These are phyloP conservation scores for Epirrhoe alternata DNA, from an alignment of 2,888 invertebrate genomes.

Conservation along the genomic window DNA sequence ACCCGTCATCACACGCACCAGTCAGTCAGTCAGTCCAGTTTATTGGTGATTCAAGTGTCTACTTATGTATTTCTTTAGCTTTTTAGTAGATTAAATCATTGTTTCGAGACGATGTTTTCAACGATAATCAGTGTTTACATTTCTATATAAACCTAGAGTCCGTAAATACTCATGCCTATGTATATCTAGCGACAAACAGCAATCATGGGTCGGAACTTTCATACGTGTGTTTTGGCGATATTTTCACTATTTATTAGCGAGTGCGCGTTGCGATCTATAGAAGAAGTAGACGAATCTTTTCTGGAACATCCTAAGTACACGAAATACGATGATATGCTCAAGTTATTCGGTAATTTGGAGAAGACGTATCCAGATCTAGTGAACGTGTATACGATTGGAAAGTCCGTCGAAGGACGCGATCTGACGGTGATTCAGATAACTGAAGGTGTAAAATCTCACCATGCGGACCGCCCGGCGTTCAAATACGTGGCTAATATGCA, in stretches of 20 bases:
- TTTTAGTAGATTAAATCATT: conserved; percentile 30
- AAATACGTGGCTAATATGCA: conserved; percentile 99
- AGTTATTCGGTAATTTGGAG: conserved; percentile 86
- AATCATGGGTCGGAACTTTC: conserved; percentile 60
- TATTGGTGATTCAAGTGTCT: conserved; percentile 8
- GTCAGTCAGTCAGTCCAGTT: background rate
- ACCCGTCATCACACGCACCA: background rate
- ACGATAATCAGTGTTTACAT: conserved; percentile 55
- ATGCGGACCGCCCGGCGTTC: conserved; percentile 92
- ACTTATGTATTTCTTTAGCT: conserved; percentile 7
- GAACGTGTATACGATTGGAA: conserved; percentile 91
- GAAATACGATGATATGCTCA: conserved; percentile 89
- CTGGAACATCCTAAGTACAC: conserved; percentile 86
- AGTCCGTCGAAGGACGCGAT: conserved; percentile 92
- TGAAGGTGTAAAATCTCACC: conserved; percentile 84
- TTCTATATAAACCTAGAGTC: conserved; percentile 43
- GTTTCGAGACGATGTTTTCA: conserved; percentile 55
- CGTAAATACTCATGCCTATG: conserved; percentile 41
- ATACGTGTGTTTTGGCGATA: conserved; percentile 64
- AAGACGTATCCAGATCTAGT: conserved; percentile 88
- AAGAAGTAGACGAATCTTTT: conserved; percentile 82
- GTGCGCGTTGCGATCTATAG: conserved; percentile 65
- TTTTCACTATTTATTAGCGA: conserved; percentile 66
- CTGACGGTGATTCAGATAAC: conserved; percentile 93
- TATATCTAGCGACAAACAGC: conserved; percentile 33